Conservation (phyloP, 53 echinoderm and acorn worm species). For the Arbacia lixula region DNA sequence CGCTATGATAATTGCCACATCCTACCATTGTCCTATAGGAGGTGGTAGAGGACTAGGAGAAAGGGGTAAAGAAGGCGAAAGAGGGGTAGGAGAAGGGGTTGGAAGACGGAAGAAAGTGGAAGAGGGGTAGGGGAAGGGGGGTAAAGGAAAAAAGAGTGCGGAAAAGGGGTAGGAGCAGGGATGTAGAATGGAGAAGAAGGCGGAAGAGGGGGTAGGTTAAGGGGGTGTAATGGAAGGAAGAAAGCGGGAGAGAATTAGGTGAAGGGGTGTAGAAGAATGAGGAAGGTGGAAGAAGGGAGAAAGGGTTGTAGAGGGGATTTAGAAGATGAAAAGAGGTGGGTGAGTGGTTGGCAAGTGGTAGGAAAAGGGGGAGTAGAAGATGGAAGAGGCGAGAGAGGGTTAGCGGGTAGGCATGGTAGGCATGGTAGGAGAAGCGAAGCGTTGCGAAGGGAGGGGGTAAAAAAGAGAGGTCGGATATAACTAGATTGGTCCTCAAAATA, state of each 20-base stretch:
- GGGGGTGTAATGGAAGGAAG: slow-evolving; percentile 16
- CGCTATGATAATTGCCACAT: too few species aligned
- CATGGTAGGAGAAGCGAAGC: not conserved
- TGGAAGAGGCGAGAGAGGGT: not conserved
- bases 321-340: not conserved
- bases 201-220: slow-evolving; percentile 12
- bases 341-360: not conserved
- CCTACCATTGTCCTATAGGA: too few species aligned
- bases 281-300: not conserved
- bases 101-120: slow-evolving; percentile 17
- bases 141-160: slow-evolving; percentile 4
- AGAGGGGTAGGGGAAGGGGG: slow-evolving; percentile 1
- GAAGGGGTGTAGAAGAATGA: slow-evolving; percentile 8
- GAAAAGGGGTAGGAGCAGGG: slow-evolving; percentile 7
- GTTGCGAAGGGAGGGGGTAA: not conserved
- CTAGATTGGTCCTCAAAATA: too few species aligned
- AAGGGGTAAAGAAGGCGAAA: not conserved
- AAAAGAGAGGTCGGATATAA: too few species aligned
- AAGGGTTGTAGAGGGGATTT: not conserved
- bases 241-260: slow-evolving; percentile 1
- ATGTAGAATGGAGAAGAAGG: not conserved
- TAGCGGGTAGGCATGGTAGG: not conserved
- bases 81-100: slow-evolving; percentile 6
- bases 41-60: too few species aligned
- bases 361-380: too few species aligned